phyloP scores from a whole-genome alignment of 2,888 invertebrate species.

The Dichetophora obliterata region DNA sequence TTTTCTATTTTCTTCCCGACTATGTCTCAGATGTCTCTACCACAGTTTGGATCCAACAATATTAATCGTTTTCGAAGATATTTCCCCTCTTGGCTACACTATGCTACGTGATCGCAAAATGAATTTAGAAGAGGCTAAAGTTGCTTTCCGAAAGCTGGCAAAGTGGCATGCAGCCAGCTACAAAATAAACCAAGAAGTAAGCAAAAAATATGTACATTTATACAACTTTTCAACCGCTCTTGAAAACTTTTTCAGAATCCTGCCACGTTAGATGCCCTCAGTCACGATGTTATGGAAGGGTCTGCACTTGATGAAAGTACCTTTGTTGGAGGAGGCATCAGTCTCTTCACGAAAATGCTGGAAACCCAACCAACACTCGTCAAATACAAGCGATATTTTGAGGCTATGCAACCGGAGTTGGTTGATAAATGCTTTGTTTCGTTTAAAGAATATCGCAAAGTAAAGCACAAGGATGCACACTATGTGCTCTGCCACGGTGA shows the following conservation, averaged over 20 bases:
- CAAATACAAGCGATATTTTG: constrained; percentile 51
- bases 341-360: constrained; percentile 49
- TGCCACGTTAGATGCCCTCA: constrained; percentile 35
- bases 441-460: constrained; percentile 35
- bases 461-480: constrained; percentile 41
- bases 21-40: constrained; percentile 42
- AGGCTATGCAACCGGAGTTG: constrained; percentile 44
- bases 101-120: constrained; percentile 36
- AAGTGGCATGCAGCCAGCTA: constrained; percentile 52
- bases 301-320: constrained; percentile 37
- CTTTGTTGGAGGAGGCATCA: constrained; percentile 45
- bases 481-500: constrained; percentile 62
- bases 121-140: constrained; percentile 41
- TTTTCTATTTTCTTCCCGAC: background rate
- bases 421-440: constrained; percentile 21
- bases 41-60: constrained; percentile 43
- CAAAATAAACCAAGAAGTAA: constrained; percentile 48
- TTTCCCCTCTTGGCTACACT: constrained; percentile 43
- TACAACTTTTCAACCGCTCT: background rate
- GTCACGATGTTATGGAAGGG: constrained; percentile 32
- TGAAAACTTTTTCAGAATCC: constrained; percentile 29
- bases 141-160: constrained; percentile 45
- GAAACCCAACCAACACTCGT: constrained; percentile 43
- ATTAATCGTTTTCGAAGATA: constrained; percentile 49
- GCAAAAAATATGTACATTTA: background rate